Evolutionary conservation across 2,888 invertebrate species (phyloP).

Genomic region (Tanytarsus gracilentus): DNA sequence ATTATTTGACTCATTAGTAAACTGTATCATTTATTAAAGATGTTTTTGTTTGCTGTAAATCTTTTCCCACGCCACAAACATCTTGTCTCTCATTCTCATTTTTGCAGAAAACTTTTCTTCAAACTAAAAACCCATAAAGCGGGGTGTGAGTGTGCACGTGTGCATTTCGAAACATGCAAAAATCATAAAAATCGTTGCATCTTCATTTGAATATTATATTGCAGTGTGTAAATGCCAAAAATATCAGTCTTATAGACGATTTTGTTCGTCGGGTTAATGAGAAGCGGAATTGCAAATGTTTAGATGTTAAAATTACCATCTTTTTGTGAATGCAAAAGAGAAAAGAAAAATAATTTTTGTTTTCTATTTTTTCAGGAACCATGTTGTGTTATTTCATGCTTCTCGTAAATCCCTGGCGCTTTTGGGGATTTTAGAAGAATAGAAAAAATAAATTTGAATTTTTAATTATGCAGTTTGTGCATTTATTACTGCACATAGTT

Average conservation of each 20-base stretch:
- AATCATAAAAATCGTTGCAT: constrained; percentile 14
- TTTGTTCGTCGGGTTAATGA: neutral
- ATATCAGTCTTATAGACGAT: constrained; percentile 8
- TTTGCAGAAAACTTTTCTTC: neutral
- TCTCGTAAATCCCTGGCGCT: constrained; percentile 19
- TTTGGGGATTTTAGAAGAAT: constrained; percentile 2
- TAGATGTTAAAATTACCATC: constrained; percentile 18
- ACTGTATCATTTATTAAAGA: constrained; percentile 11
- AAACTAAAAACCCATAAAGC: neutral
- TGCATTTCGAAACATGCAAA: neutral
- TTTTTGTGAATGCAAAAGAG: neutral
- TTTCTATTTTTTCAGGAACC: no score
- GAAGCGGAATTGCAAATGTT: constrained; percentile 17
- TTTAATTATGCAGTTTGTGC: neutral
- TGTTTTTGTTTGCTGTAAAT: no score
- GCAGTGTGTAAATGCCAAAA: neutral
- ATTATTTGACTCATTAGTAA: constrained; percentile 19
- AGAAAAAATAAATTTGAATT: neutral
- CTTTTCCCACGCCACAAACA: no score
- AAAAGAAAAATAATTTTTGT: neutral
- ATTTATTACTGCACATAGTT: neutral
- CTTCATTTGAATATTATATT: constrained; percentile 25
- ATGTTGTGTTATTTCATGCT: neutral
- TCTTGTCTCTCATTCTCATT: neutral
- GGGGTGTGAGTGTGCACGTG: neutral